Conservation (phyloP, 2,113 vertebrate genomes). For the Macrotus californicus region DNA sequence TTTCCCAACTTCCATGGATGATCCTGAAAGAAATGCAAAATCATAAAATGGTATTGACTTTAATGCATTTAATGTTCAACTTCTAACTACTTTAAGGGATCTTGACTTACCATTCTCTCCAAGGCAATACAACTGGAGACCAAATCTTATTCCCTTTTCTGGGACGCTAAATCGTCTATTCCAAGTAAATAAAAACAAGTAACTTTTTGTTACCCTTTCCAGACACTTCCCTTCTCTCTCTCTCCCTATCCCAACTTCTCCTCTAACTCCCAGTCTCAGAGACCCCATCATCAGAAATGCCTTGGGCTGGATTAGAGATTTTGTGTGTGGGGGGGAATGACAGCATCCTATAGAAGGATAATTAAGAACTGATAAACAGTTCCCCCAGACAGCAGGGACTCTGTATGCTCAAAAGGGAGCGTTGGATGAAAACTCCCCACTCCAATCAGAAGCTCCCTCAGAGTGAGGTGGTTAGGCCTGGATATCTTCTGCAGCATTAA, state of each 20-base stretch:
- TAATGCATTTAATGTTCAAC: not conserved
- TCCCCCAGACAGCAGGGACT: not conserved
- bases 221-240: not conserved
- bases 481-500: not conserved
- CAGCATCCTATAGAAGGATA: not conserved
- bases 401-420: not conserved
- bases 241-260: not conserved
- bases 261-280: not conserved
- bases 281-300: not conserved
- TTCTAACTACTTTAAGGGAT: not conserved
- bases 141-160: not conserved
- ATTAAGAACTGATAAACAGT: not conserved
- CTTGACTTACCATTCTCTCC: not conserved
- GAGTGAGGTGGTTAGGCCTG: not conserved
- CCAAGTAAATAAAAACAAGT: not conserved
- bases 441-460: not conserved
- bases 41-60: not conserved
- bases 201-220: not conserved
- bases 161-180: not conserved
- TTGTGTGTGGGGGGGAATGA: not conserved
- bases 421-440: not conserved
- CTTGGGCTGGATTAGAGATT: not conserved
- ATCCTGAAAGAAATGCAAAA: slow-evolving; percentile 6
- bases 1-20: not conserved
- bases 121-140: not conserved